Conservation (phyloP, 2,797 vertebrate genomes). For the Nannoperca obscura region DNA sequence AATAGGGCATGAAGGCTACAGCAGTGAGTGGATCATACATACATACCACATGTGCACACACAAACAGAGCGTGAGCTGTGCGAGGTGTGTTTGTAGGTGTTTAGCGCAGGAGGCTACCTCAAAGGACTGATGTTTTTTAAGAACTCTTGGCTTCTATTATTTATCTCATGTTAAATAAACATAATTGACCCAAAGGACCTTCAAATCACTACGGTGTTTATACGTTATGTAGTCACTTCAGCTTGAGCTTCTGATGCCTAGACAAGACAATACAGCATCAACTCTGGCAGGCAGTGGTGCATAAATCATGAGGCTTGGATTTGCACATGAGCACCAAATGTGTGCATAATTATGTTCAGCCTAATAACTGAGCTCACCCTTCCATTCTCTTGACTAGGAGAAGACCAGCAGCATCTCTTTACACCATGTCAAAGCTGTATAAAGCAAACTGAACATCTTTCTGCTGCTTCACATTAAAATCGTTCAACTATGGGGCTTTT, state of each 20-base stretch:
- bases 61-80: neutral
- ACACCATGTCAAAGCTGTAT: neutral
- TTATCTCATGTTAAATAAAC: constrained; percentile 12
- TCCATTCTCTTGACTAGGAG: constrained; percentile 12
- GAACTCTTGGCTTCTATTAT: neutral
- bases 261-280: constrained; percentile 29
- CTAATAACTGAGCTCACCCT: neutral
- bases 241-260: constrained; percentile 4
- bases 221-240: constrained; percentile 17
- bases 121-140: neutral
- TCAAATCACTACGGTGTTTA: constrained; percentile 10
- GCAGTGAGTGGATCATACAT: constrained; percentile 17
- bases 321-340: constrained; percentile 6
- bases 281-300: neutral
- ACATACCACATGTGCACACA: neutral
- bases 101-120: neutral
- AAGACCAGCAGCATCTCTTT: constrained; percentile 5
- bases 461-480: neutral
- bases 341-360: constrained; percentile 20
- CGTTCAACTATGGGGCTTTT: neutral
- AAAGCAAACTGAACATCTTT: neutral
- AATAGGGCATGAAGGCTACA: constrained; percentile 19
- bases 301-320: constrained; percentile 35
- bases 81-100: neutral
- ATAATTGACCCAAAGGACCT: constrained; percentile 8